phyloP scores from a whole-genome alignment of 2,797 vertebrate species.

The Pantherophis vulpinus region DNA sequence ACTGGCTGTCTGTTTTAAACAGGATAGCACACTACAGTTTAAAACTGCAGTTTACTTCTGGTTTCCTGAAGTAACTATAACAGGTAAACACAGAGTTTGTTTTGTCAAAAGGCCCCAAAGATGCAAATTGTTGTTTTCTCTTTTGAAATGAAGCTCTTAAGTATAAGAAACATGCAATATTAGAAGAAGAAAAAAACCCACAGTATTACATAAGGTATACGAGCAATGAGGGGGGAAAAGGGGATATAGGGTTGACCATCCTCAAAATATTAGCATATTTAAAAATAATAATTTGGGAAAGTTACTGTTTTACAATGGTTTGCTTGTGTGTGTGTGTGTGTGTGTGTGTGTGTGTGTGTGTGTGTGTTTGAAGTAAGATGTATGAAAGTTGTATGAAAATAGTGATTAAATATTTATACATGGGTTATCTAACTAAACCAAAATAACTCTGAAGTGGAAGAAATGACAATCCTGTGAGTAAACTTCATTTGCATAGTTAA shows the following conservation, averaged over 20 bases:
- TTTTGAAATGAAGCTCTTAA: neutral
- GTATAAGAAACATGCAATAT: neutral
- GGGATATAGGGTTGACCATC: neutral
- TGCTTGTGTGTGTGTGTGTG: neutral
- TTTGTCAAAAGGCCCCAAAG: neutral
- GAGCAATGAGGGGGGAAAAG: neutral
- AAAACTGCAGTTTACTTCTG: neutral
- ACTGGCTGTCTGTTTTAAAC: neutral
- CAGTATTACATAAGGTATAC: neutral
- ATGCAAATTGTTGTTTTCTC: neutral
- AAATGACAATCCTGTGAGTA: neutral
- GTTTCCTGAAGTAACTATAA: neutral
- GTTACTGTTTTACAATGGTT: neutral
- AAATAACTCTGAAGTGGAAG: neutral
- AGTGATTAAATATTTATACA: neutral
- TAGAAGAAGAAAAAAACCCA: neutral
- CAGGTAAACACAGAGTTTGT: neutral
- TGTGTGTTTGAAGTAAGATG: neutral
- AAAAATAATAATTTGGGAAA: neutral
- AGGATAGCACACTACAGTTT: neutral
- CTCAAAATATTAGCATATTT: neutral
- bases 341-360: too few species aligned
- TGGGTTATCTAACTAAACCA: neutral
- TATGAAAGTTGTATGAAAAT: neutral
- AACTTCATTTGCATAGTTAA: neutral